Evolutionary conservation across 2,888 invertebrate genomes (phyloP), one percentile per base, ranked within the genome.

Genomic region (Tineola bisselliella): DNA sequence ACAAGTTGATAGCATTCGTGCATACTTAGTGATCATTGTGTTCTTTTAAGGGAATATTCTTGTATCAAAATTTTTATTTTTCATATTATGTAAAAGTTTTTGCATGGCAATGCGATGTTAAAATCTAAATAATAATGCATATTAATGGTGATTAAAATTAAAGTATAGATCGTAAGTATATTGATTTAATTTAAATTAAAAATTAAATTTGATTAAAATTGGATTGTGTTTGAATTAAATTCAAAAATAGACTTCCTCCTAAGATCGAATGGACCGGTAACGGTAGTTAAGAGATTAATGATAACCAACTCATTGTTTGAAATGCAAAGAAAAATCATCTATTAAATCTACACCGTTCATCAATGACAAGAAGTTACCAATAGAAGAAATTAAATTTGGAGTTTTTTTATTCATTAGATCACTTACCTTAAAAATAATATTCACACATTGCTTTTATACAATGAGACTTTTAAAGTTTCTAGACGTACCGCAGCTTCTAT

Each of bases 271-370:
- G 18, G 33, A 17, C 33, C 8, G 12, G 15, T 44, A 60, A 44
- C 60, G 60, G 60, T 60, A 60, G 60, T 44, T 44, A 18, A 48
- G 43, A 59, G 60, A 60, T 60, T 60, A 60, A 60, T 84, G 82
- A 81, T 80, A 78, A 67, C 64, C 68, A 63, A 62, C 62, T 77
- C 74, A 77, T 81, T 79, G 79, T 81, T 79, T 81, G 77, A 73
- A 76, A 78, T 74, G 72, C 72, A 68, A 43, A 77, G 74, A 80
- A 81, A 79, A 81, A 76, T 78, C 74, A 72, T 74, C 72, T 75
- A 76, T 77, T 74, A 73, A 78, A 79, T 76, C 64, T 62, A 56
- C 56, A 58, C 58, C 58, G 58, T 58, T 30, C 31, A 33, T 58
- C 58, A 58, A 31, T 58, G 58, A 58, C 58, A 58, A 33, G 25